phyloP scores from a whole-genome alignment of 2,888 invertebrate genomes.

The Spilosoma lubricipeda region DNA sequence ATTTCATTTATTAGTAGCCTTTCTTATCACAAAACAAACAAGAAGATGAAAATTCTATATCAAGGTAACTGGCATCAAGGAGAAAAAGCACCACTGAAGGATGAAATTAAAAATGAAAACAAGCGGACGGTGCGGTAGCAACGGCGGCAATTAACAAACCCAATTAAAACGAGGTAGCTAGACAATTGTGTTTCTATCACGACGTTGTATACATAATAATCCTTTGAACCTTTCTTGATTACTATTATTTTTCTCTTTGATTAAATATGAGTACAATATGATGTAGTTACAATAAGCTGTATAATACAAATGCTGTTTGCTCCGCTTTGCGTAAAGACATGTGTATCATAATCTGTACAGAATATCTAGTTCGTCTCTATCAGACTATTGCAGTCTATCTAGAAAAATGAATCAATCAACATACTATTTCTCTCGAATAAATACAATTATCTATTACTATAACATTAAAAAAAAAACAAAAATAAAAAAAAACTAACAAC shows the following conservation, averaged over 20 bases:
- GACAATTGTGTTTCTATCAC: slow-evolving; percentile 5
- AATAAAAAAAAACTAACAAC: too few species aligned
- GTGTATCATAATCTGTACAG: too few species aligned
- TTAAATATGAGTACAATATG: background rate
- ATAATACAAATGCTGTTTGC: too few species aligned
- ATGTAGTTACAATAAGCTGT: background rate
- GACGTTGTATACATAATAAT: background rate
- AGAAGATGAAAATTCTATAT: background rate
- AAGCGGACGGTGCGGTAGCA: slow-evolving; percentile 23
- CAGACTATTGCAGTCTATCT: too few species aligned
- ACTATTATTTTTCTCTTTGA: background rate
- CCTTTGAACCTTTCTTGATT: background rate
- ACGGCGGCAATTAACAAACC: slow-evolving; percentile 51
- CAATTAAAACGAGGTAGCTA: slow-evolving; percentile 49
- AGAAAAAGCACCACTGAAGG: slow-evolving; percentile 15
- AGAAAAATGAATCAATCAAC: too few species aligned
- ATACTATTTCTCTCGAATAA: too few species aligned
- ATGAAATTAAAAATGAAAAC: slow-evolving; percentile 33
- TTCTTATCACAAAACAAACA: background rate
- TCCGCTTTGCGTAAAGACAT: too few species aligned
- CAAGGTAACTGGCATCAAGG: background rate
- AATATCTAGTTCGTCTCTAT: too few species aligned
- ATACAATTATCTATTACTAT: too few species aligned
- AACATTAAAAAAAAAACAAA: too few species aligned
- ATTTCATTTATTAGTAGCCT: background rate